Percentiles rank a stretch among this genome's conserved stretches.
Conservation (phyloP, 1,140 invertebrate genomes). For the Heliconius hewitsoni region DNA sequence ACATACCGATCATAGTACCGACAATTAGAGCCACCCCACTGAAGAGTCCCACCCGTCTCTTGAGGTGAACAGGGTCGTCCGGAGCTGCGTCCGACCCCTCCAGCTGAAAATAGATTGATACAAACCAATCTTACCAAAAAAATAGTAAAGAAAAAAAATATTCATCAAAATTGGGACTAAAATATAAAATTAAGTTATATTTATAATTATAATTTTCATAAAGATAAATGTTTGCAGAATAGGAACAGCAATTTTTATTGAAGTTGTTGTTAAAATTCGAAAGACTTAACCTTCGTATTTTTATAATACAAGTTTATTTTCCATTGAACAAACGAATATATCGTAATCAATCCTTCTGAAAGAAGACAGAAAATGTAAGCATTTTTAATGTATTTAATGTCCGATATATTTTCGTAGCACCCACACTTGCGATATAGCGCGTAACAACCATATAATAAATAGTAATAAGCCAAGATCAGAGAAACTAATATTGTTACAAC, state of each 20-base stretch:
- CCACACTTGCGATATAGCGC: neutral
- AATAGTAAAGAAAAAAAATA: neutral
- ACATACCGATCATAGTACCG: constrained; percentile 94
- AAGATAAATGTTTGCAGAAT: no score
- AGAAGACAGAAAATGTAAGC: neutral
- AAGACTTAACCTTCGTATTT: neutral
- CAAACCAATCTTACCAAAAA: neutral
- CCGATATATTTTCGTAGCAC: constrained; percentile 1
- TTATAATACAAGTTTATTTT: neutral
- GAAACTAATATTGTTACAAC: neutral
- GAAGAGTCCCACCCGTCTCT: constrained; percentile 98
- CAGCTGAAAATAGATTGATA: constrained; percentile 78
- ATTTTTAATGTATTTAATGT: neutral
- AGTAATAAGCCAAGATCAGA: constrained; percentile 4
- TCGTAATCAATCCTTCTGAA: neutral
- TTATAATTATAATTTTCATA: no score
- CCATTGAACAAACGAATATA: neutral
- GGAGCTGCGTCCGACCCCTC: constrained; percentile 94
- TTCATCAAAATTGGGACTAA: no score
- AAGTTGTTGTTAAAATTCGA: neutral
- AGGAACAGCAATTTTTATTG: neutral
- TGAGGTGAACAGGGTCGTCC: constrained; percentile 97
- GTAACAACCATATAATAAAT: constrained; percentile 1
- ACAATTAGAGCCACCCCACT: constrained; percentile 99
- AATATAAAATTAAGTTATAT: no score